phyloP scores from a whole-genome alignment of 2,888 invertebrate species.

The Clunio marinus region DNA sequence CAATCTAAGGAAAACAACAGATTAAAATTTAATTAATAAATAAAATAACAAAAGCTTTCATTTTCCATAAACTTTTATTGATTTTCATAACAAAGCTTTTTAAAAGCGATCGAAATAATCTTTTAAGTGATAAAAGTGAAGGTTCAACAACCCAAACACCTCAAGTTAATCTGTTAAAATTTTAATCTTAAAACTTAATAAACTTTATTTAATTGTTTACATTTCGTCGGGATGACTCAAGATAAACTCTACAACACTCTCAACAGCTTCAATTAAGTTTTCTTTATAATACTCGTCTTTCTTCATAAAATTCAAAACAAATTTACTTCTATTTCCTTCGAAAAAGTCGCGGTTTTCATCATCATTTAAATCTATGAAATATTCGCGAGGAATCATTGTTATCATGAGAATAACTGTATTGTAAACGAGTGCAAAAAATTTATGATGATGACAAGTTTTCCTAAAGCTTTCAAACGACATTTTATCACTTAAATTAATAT shows the following conservation, averaged over 20 bases:
- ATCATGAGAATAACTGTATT: conserved; percentile 6
- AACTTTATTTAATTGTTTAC: no score
- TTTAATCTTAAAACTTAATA: no score
- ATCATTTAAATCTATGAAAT: not conserved
- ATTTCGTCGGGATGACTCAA: no score
- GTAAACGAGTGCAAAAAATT: conserved; percentile 16
- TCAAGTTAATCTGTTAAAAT: no score
- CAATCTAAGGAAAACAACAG: no score
- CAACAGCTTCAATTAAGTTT: not conserved
- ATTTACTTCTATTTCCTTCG: conserved; percentile 8
- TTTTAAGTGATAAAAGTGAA: no score
- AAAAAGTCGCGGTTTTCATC: conserved; percentile 18
- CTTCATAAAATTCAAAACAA: conserved; percentile 7
- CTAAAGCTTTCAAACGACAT: conserved; percentile 7
- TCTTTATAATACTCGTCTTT: not conserved
- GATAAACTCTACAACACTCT: not conserved
- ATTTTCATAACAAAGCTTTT: no score
- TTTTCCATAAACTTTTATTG: no score
- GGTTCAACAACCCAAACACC: no score
- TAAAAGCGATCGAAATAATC: no score
- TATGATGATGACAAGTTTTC: conserved; percentile 16
- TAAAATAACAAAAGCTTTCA: no score
- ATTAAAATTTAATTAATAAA: no score
- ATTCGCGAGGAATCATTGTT: conserved; percentile 1
- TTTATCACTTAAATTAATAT: not conserved